Evolutionary conservation across 1,140 invertebrate species (phyloP).

Genomic region (Hylaeus anthracinus): DNA sequence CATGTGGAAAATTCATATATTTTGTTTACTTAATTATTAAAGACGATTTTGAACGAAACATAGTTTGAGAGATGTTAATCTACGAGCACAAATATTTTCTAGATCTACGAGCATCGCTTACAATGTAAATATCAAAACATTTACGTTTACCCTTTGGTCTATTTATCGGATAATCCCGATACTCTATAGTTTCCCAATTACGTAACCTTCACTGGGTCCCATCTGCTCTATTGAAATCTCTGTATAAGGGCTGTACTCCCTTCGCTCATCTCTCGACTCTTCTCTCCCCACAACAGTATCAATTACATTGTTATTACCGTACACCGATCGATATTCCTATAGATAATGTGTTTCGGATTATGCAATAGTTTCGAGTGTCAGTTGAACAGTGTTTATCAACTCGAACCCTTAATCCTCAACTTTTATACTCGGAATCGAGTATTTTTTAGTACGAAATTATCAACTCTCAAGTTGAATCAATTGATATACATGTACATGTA

Average conservation of each 20-base stretch:
- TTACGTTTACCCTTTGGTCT: neutral
- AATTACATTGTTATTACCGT: constrained; percentile 79
- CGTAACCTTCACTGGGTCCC: constrained; percentile 3
- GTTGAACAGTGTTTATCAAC: constrained; percentile 34
- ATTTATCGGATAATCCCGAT: constrained; percentile 22
- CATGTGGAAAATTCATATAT: no score
- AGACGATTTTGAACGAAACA: no score
- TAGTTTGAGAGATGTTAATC: no score
- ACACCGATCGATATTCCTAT: constrained; percentile 68
- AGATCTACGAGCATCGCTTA: neutral
- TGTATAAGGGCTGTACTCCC: constrained; percentile 1
- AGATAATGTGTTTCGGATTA: constrained; percentile 70
- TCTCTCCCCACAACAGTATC: constrained; percentile 68
- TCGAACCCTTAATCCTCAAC: neutral
- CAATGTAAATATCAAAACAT: neutral
- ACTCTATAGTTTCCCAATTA: constrained; percentile 5
- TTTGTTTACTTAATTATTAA: no score
- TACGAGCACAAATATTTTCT: neutral
- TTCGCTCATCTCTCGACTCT: neutral
- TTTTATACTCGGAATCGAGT: neutral
- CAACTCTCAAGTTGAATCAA: no score
- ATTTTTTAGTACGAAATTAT: no score
- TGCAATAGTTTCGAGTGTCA: constrained; percentile 23
- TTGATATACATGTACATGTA: no score
- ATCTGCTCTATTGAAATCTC: constrained; percentile 37